These are phyloP conservation scores for Heliconius hermathena DNA, from an alignment of 1,140 invertebrate genomes.

Conservation along the genomic window DNA sequence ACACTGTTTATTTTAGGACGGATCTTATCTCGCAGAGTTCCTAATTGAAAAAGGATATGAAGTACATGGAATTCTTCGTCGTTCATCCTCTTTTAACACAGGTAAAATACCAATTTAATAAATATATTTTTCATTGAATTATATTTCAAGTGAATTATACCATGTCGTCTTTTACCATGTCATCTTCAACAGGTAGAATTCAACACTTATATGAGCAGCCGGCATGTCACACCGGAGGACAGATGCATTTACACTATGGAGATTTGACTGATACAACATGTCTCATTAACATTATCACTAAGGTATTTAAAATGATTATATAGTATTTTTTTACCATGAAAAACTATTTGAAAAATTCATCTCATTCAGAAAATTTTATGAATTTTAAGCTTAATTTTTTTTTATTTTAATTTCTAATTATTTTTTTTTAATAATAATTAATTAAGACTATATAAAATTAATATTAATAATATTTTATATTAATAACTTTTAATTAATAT, in stretches of 20 bases:
- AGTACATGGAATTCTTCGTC: conserved; percentile 97
- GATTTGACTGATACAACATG: conserved; percentile 99
- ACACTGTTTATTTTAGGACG: conserved; percentile 89
- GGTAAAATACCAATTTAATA: conserved; percentile 45
- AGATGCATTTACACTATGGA: conserved; percentile 98
- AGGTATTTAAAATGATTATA: conserved; percentile 64
- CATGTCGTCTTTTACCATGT: neutral
- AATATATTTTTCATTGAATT: neutral
- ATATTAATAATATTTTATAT: no score
- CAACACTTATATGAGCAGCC: conserved; percentile 97
- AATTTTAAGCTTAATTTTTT: no score
- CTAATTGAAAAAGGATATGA: conserved; percentile 96
- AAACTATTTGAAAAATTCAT: no score
- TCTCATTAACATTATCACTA: conserved; percentile 96
- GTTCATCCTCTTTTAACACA: conserved; percentile 98
- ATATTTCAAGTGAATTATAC: neutral
- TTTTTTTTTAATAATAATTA: no score
- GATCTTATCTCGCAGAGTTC: conserved; percentile 98
- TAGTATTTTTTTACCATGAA: no score
- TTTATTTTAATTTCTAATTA: no score
- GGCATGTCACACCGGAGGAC: conserved; percentile 90
- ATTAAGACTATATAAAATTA: no score
- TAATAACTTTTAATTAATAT: no score
- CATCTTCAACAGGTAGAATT: conserved; percentile 84
- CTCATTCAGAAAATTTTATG: no score